Conservation (phyloP, 1,140 invertebrate species). For the Steinernema feltiae region DNA sequence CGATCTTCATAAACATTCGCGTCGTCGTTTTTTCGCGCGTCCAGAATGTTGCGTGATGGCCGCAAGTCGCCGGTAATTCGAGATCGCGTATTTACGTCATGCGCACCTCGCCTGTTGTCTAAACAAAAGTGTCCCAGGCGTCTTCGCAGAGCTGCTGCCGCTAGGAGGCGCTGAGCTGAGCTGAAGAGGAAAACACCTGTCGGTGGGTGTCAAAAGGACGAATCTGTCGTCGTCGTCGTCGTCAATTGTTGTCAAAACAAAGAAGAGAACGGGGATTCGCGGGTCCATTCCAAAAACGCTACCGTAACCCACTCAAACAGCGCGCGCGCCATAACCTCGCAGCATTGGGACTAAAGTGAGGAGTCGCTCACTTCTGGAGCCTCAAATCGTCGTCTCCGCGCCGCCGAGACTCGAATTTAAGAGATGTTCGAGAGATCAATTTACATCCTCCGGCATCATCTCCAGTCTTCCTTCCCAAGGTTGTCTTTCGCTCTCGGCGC, state of each 20-base stretch:
- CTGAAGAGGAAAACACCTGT: neutral
- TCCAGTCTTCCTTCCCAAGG: neutral
- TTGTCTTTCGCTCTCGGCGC: neutral
- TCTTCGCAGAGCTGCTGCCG: neutral
- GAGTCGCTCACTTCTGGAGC: neutral
- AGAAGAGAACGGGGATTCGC: neutral
- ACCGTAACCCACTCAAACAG: neutral
- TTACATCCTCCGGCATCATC: slow-evolving; percentile 4
- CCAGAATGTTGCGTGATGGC: neutral
- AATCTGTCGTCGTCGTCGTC: neutral
- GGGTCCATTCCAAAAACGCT: too few relatives aligned
- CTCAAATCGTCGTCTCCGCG: neutral
- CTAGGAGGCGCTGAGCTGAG: neutral
- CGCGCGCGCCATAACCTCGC: neutral
- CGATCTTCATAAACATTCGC: neutral
- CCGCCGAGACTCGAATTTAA: neutral
- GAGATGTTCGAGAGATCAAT: slow-evolving; percentile 14
- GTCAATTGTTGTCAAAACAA: neutral
- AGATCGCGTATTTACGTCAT: neutral
- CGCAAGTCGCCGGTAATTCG: neutral
- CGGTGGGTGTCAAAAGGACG: neutral
- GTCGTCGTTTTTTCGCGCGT: neutral
- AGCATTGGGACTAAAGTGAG: neutral
- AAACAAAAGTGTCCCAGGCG: neutral
- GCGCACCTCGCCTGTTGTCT: neutral